Conservation (phyloP, 2,888 invertebrate genomes). For the Chelonus formosanus region DNA sequence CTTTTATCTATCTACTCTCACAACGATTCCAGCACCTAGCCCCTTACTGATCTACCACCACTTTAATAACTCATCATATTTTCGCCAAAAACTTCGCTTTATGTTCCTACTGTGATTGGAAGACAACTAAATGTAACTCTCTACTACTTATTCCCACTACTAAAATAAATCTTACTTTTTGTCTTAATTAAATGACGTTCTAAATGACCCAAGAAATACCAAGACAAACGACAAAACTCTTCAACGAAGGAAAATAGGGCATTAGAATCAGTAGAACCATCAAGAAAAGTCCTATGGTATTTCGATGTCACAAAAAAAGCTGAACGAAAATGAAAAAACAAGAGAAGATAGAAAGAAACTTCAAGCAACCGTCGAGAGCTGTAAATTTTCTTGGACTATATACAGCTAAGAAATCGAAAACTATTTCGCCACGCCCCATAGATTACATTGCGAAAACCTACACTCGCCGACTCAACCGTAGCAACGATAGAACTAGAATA, state of each 20-base stretch:
- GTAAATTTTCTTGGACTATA: conserved; percentile 49
- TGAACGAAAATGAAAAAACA: background rate
- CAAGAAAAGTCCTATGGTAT: too few species aligned
- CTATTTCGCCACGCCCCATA: conserved; percentile 58
- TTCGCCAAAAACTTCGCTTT: background rate
- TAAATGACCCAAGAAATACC: conserved; percentile 7
- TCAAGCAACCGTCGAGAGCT: conserved; percentile 47
- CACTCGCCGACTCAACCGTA: conserved; percentile 14
- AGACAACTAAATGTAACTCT: background rate
- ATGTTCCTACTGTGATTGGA: conserved; percentile 1
- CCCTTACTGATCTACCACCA: conserved; percentile 6
- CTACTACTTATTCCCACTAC: conserved; percentile 4
- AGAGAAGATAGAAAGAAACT: conserved; percentile 37
- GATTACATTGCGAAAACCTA: conserved; percentile 53
- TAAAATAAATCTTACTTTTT: background rate
- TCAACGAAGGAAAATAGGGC: too few species aligned
- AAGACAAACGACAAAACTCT: conserved; percentile 12
- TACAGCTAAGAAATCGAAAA: conserved; percentile 55
- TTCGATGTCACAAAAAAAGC: background rate
- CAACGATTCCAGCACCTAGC: conserved; percentile 6
- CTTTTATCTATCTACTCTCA: conserved; percentile 44
- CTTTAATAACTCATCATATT: conserved; percentile 5
- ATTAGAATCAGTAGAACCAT: too few species aligned
- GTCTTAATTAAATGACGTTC: too few species aligned
- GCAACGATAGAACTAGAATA: conserved; percentile 18